phyloP scores from a whole-genome alignment of 2,113 vertebrate genomes.

The Nothocercus nigrocapillus region DNA sequence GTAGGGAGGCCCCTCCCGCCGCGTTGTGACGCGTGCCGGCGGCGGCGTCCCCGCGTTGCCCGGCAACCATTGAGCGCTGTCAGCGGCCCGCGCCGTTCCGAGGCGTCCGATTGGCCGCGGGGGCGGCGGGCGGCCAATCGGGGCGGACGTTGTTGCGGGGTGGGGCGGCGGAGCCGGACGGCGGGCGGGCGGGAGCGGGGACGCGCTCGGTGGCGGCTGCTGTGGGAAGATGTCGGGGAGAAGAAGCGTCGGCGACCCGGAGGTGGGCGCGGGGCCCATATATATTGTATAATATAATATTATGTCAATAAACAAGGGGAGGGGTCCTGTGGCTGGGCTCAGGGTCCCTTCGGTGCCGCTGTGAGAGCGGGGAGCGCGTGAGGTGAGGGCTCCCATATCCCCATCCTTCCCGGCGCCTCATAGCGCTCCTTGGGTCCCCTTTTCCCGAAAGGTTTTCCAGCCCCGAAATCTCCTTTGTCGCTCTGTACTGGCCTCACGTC shows the following conservation, averaged over 20 bases:
- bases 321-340: no score
- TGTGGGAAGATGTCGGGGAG: conserved; percentile 76
- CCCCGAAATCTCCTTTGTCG: background rate
- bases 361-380: background rate
- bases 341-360: no score
- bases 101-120: background rate
- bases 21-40: background rate
- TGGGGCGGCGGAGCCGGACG: background rate
- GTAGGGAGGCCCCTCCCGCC: background rate
- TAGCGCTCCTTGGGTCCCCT: background rate
- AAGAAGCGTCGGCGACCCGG: conserved; percentile 62
- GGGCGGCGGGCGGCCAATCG: background rate
- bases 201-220: background rate
- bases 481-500: no score
- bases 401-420: background rate
- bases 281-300: no score
- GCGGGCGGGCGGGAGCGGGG: background rate
- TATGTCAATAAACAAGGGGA: no score
- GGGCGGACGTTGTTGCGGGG: background rate
- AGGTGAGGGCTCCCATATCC: accelerated
- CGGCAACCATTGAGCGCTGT: background rate
- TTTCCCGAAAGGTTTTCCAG: background rate
- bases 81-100: background rate
- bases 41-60: background rate
- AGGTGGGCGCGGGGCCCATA: conserved; percentile 48